Percentiles rank a stretch among this genome's conserved stretches.
phyloP scores from a whole-genome alignment of 1,140 invertebrate genomes.

The Radopholus similis region DNA sequence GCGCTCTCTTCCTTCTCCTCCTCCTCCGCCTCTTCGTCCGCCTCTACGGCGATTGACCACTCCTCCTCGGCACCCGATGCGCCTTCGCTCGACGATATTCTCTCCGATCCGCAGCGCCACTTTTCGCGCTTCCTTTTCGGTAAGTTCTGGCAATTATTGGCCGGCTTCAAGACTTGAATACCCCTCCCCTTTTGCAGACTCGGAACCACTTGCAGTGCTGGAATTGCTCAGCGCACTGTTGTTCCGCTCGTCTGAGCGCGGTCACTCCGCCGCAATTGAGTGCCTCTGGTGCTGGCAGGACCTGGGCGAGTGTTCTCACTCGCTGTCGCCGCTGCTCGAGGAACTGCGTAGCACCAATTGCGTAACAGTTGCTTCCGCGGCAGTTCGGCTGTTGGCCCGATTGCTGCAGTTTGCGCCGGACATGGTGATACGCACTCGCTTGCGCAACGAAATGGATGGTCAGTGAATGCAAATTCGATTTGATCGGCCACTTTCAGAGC shows the following conservation, averaged over 20 bases:
- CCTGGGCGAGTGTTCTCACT: conserved; percentile 6
- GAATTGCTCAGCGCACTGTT: conserved; percentile 21
- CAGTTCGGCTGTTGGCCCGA: conserved; percentile 11
- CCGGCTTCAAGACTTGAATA: background rate
- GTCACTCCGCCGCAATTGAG: conserved; percentile 27
- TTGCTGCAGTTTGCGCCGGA: conserved; percentile 29
- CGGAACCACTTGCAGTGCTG: conserved; percentile 4
- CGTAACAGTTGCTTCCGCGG: background rate
- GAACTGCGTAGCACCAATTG: conserved; percentile 16
- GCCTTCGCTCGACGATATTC: conserved; percentile 10
- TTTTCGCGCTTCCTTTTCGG: conserved; percentile 31
- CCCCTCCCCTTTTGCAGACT: background rate
- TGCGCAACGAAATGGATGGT: conserved; percentile 29
- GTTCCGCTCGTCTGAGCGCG: conserved; percentile 12
- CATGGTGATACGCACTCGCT: background rate
- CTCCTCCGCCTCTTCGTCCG: background rate
- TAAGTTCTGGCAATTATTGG: conserved; percentile 14
- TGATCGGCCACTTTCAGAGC: background rate
- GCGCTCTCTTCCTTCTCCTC: background rate
- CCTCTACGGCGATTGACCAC: background rate
- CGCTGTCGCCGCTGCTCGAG: conserved; percentile 26
- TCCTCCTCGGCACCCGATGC: background rate
- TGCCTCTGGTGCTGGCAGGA: conserved; percentile 38
- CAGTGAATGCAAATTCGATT: background rate
- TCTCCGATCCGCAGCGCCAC: conserved; percentile 24